Conservation (phyloP, 2,888 invertebrate genomes). For the Drosophila mercatorum region DNA sequence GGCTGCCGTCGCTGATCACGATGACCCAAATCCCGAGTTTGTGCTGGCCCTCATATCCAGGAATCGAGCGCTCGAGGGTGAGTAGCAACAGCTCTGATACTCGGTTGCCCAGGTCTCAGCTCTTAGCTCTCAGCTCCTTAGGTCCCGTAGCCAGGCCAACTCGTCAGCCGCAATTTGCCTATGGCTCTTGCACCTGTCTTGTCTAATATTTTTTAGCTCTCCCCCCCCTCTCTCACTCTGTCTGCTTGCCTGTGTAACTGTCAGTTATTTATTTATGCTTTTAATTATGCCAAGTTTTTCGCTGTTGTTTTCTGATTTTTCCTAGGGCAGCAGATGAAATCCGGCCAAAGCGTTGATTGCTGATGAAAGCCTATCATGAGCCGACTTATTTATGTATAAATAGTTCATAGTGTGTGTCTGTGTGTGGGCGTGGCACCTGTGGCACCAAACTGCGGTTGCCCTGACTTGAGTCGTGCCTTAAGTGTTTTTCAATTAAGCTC, state of each 20-base stretch:
- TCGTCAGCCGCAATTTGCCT: slow-evolving; percentile 54
- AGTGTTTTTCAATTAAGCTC: slow-evolving; percentile 72
- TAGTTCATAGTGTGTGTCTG: not conserved
- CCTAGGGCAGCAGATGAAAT: slow-evolving; percentile 8
- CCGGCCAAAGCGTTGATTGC: slow-evolving; percentile 41
- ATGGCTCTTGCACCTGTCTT: slow-evolving; percentile 27
- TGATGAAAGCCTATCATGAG: slow-evolving; percentile 54
- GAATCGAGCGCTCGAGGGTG: slow-evolving; percentile 96
- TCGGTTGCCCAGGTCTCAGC: slow-evolving; percentile 1
- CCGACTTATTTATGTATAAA: not conserved
- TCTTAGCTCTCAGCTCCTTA: slow-evolving; percentile 6
- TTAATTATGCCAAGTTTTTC: slow-evolving; percentile 73
- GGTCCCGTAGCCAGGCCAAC: slow-evolving; percentile 23
- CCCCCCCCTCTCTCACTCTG: not conserved
- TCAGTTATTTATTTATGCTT: slow-evolving; percentile 57
- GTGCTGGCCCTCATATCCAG: slow-evolving; percentile 92
- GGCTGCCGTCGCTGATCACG: slow-evolving; percentile 64
- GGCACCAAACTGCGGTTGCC: slow-evolving; percentile 47
- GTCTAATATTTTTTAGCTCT: slow-evolving; percentile 33
- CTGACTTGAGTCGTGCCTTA: slow-evolving; percentile 62
- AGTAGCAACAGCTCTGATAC: slow-evolving; percentile 72
- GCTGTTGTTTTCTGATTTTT: slow-evolving; percentile 41
- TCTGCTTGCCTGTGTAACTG: slow-evolving; percentile 1
- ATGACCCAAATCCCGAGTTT: slow-evolving; percentile 92
- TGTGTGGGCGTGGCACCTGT: slow-evolving; percentile 3